Evolutionary conservation across 2,113 vertebrate species (phyloP), one percentile per base, ranked within the genome.

Genomic region (Semicossyphus pulcher): DNA sequence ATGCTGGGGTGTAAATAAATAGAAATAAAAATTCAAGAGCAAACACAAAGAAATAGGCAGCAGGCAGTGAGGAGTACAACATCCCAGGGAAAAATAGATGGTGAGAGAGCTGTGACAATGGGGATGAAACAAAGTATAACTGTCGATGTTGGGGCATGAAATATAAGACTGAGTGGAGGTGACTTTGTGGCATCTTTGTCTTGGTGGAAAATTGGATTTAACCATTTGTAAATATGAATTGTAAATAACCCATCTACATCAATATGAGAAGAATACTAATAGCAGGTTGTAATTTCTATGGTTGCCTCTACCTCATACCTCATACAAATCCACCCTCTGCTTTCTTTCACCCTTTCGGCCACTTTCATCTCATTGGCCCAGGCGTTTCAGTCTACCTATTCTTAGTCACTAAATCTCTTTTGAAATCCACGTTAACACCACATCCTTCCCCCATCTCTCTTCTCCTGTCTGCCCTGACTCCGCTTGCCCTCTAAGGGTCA

Each of bases 381-480:
- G 18, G 61, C 25, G 12, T 45, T 41, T n/a, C n/a, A 73, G 54
- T 39, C 26, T 1, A 47, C 32, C 15, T 42, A 48, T 26, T 65
- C 37, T 52, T 42, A 23, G 54, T 84, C 52, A 48, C 5, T 31
- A 75, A 84, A 82, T 86, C 58, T 59, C 59, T 20, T 73, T 52
- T 31, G 20, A 63, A 83, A 70, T 72, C 62, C 71, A 68, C 7
- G 1, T 54, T 63, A 84, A 72, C 42, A 44, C 54, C 47, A 42
- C 66, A 52, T 60, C 47, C 0, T n/a, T 0, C 65, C 21, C 23
- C 52, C 1, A 1, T 65, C 47, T 53, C 41, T 68, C 48, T 14
- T 65, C 56, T 53, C 14, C 37, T 10, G 52, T 58, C 44, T 12
- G 3, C n/a, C 42, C 21, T 10, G 15, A 12, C 47, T 73, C 52